Base-by-base conservation (phyloP, 64 coral and sea anemone species). In the Montipora sp. region DNA sequence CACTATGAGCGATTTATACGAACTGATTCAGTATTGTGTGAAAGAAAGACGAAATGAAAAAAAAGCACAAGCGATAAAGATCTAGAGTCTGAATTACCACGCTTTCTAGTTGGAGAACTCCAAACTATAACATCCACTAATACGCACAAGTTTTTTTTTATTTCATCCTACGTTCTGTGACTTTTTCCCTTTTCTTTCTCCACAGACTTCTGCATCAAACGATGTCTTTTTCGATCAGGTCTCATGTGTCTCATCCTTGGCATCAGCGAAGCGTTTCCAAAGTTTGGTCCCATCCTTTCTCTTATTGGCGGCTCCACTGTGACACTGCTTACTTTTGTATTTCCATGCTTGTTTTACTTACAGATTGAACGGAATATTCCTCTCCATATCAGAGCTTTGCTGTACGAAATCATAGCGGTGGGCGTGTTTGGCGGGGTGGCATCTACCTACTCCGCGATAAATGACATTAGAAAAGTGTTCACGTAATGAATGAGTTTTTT, bases 251-350 rank as follows among this genome's bases (percentile, higher is more conserved):
- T 95, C 8, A 95, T 98, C 70, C 93, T 95, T 43, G 96, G 93
- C 51, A 83, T 98, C 14, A 90, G 90, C 5, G 93, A 95, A 71
- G 55, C 84, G 44, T 95, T 98, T 46, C 96, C 96, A 13, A 95
- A 98, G 59, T 98, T 98, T 75, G 96, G 96, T 48, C 96, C 91
- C 27, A 95, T 98, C 84, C 87, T 98, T 48, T 93, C 93, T n/a
- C 90, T 98, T 0, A 92, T 98, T 79, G 96, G 96, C 61, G 93
- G 93, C 8, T 98, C 96, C 22, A 95, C 96, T 16, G 87, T 93
- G 4, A 95, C 91, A 7, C 78, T 88, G 4, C 75, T 98, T 15
- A 98, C 96, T 8, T 98, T 98, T 67, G 94, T 98, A 9, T 98
- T 98, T 47, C 96, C 96, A 0, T 95, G 96, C 66, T 80, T 95